Evolutionary conservation across 2,888 invertebrate species (phyloP).

Genomic region (Acrobasis suavella): DNA sequence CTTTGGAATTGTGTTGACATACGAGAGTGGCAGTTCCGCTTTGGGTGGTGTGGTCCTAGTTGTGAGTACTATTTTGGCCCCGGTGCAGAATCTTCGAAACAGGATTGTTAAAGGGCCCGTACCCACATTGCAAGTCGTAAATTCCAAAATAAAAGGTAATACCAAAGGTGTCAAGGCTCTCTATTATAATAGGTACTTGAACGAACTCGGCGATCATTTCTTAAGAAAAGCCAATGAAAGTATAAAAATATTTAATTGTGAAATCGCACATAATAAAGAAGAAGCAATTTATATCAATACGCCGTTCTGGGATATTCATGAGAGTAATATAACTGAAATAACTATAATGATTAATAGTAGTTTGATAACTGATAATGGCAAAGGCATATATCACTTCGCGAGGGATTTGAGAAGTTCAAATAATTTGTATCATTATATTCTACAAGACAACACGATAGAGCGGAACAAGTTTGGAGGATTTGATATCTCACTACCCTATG

Average conservation of each 20-base stretch:
- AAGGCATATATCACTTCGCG: slow-evolving; percentile 94
- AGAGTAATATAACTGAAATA: slow-evolving; percentile 94
- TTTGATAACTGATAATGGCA: slow-evolving; percentile 92
- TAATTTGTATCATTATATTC: slow-evolving; percentile 97
- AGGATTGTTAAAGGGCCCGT: slow-evolving; percentile 90
- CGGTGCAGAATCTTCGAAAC: slow-evolving; percentile 87
- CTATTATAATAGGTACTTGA: slow-evolving; percentile 94
- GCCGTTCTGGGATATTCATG: slow-evolving; percentile 92
- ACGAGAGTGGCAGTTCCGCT: slow-evolving; percentile 89
- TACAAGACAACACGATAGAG: slow-evolving; percentile 93
- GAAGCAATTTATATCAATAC: slow-evolving; percentile 93
- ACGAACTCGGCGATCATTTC: slow-evolving; percentile 93
- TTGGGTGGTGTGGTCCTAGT: slow-evolving; percentile 92
- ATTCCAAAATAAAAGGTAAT: slow-evolving; percentile 91
- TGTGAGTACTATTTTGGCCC: slow-evolving; percentile 88
- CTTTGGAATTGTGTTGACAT: slow-evolving; percentile 90
- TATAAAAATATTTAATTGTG: slow-evolving; percentile 89
- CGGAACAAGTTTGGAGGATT: slow-evolving; percentile 94
- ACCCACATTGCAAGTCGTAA: slow-evolving; percentile 87
- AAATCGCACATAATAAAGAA: slow-evolving; percentile 89
- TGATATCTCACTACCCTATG: slow-evolving; percentile 94
- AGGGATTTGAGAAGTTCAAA: slow-evolving; percentile 97
- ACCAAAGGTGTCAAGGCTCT: slow-evolving; percentile 90
- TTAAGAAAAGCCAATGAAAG: slow-evolving; percentile 94
- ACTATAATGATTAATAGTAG: slow-evolving; percentile 94